These are phyloP conservation scores for Esperia sulphurella DNA, from an alignment of 2,888 invertebrate genomes.

Conservation along the genomic window DNA sequence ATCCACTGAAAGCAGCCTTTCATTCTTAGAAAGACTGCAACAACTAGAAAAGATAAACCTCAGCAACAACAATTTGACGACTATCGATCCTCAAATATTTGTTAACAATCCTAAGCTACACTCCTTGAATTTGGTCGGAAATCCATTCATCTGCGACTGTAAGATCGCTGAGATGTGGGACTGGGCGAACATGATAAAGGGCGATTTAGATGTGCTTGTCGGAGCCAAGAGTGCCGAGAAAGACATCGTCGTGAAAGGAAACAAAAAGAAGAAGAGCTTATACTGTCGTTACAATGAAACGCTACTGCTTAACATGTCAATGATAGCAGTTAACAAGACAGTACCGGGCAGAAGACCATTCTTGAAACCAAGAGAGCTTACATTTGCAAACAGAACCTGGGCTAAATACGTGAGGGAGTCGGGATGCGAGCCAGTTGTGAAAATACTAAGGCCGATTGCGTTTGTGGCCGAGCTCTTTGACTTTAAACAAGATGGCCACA, in stretches of 20 bases:
- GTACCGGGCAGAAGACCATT: constrained; percentile 77
- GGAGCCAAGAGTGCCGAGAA: constrained; percentile 82
- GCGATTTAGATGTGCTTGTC: constrained; percentile 81
- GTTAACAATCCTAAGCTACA: constrained; percentile 77
- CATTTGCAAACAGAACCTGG: constrained; percentile 83
- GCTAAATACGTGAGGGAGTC: constrained; percentile 85
- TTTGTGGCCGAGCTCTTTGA: constrained; percentile 43
- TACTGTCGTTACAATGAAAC: constrained; percentile 82
- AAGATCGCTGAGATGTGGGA: constrained; percentile 85
- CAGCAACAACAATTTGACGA: constrained; percentile 81
- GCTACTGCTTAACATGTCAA: constrained; percentile 69
- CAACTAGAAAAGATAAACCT: constrained; percentile 81
- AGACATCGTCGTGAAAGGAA: constrained; percentile 81
- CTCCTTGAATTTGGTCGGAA: constrained; percentile 82
- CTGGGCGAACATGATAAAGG: constrained; percentile 83
- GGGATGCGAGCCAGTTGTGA: constrained; percentile 78
- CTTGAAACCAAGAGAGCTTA: constrained; percentile 78
- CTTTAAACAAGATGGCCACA: constrained; percentile 19
- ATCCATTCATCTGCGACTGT: constrained; percentile 85
- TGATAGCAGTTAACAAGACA: constrained; percentile 66
- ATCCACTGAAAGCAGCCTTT: constrained; percentile 65
- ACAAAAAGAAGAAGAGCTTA: constrained; percentile 82
- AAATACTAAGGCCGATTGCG: constrained; percentile 66
- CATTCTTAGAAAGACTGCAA: constrained; percentile 76
- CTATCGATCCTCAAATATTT: constrained; percentile 78